phyloP scores from a whole-genome alignment of 2,113 vertebrate species.

The Thunnus maccoyii region DNA sequence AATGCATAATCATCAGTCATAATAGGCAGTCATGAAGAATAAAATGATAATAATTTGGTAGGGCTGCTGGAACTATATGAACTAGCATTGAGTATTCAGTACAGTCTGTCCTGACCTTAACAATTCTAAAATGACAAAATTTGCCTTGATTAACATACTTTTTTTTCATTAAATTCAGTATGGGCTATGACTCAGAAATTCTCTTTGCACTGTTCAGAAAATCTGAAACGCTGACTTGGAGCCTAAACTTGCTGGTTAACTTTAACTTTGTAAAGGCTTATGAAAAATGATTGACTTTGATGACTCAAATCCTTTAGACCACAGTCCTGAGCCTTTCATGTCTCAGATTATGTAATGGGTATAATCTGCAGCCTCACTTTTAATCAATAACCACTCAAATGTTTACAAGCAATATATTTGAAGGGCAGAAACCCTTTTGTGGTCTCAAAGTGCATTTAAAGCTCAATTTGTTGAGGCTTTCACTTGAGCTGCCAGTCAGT shows the following conservation, averaged over 20 bases:
- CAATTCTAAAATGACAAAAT: not conserved
- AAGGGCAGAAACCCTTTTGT: slow-evolving; percentile 59
- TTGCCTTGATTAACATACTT: not conserved
- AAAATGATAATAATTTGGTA: not conserved
- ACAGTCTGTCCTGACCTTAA: not conserved
- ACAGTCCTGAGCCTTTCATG: slow-evolving; percentile 53
- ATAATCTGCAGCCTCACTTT: slow-evolving; percentile 73
- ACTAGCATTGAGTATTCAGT: not conserved
- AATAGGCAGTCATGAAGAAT: slow-evolving; percentile 14
- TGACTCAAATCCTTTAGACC: slow-evolving; percentile 54
- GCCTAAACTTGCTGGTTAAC: slow-evolving; percentile 44
- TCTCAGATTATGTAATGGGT: slow-evolving; percentile 54
- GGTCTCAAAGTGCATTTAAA: slow-evolving; percentile 73
- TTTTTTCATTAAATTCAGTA: not conserved
- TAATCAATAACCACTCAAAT: slow-evolving; percentile 77
- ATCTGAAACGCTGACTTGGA: slow-evolving; percentile 9
- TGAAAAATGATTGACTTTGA: slow-evolving; percentile 58
- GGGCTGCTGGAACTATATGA: slow-evolving; percentile 13
- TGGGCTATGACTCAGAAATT: slow-evolving; percentile 5
- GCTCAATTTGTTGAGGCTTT: slow-evolving; percentile 69
- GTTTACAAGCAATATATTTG: slow-evolving; percentile 75
- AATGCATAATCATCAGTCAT: not conserved
- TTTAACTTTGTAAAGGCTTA: slow-evolving; percentile 56
- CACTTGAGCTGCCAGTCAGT: slow-evolving; percentile 60
- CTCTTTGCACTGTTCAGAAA: slow-evolving; percentile 25